phyloP scores from a whole-genome alignment of 2,888 invertebrate genomes.

The Morpho helenor region DNA sequence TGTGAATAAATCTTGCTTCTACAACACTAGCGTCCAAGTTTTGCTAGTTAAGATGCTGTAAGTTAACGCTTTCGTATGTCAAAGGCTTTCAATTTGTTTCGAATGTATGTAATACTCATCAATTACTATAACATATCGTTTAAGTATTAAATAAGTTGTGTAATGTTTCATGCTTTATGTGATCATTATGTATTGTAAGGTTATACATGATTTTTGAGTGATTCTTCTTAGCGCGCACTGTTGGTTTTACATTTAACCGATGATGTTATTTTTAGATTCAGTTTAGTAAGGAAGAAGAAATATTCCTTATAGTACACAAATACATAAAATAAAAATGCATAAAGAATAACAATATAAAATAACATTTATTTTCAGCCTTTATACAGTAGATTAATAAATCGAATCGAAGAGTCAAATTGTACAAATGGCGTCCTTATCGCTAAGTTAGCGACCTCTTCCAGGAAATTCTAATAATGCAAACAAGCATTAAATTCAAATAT shows the following conservation, averaged over 20 bases:
- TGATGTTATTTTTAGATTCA: neutral
- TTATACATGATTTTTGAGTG: constrained; percentile 33
- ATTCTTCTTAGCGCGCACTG: neutral
- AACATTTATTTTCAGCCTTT: too few relatives aligned
- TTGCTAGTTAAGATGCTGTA: constrained; percentile 69
- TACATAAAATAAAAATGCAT: too few relatives aligned
- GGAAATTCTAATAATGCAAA: too few relatives aligned
- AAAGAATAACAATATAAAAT: too few relatives aligned
- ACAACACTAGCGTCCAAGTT: constrained; percentile 61
- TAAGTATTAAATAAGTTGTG: constrained; percentile 46
- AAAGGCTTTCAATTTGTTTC: constrained; percentile 43
- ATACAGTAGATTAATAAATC: too few relatives aligned
- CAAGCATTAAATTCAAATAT: too few relatives aligned
- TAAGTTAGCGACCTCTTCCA: too few relatives aligned
- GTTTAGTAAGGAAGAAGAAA: too few relatives aligned
- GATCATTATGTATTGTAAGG: constrained; percentile 53
- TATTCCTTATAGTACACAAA: too few relatives aligned
- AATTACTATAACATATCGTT: constrained; percentile 69
- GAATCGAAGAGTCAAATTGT: too few relatives aligned
- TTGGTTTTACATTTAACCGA: neutral
- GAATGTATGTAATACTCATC: constrained; percentile 59
- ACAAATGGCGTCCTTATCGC: too few relatives aligned
- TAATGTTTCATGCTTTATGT: constrained; percentile 48
- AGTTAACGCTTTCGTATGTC: constrained; percentile 56
- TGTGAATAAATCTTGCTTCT: constrained; percentile 8